Evolutionary conservation across 2,888 invertebrate species (phyloP), one percentile per base, ranked within the genome.

Genomic region (Stenodema calcarata): DNA sequence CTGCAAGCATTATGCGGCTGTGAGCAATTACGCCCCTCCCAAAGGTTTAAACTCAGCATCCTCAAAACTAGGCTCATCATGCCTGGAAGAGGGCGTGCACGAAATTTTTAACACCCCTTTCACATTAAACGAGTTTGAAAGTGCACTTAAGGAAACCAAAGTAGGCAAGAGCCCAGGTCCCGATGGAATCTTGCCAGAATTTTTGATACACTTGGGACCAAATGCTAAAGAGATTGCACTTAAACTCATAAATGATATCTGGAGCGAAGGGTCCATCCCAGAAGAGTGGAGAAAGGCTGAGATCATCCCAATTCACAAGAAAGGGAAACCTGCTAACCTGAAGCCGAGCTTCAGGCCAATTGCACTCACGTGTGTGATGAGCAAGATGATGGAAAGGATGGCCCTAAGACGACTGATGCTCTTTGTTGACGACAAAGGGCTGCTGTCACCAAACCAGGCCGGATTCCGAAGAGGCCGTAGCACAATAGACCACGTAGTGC

Each of bases 401-500:
- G 62, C 62, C 62, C 16, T 62, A 16, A 42, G 50, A 80, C 11
- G 80, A 27, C 80, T 80, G 28, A 80, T 47, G 50, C 27, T 16
- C 23, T 80, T 47, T 27, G 28, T 80, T 9, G 80, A 80, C 14
- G 80, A 47, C 80, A 80, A 50, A 30, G 50, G 28, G 27, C 28
- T 80, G 6, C 80, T 47, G 12, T 80, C 80, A 27, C 80, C 80
- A 28, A 80, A 80, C 54, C 80, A 80, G 80, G 50, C 80, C 28
- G 80, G 50, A 11, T 80, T 80, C n/a, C 80, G 80, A 14, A 44
- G 50, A 18, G 28, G 28, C 47, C 80, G 80, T n/a, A 16, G 50
- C 27, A 28, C 80, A 47, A 80, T 80, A 50, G 50, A 80, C 80
- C 80, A 80, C 50, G 47, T 80, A 47, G 80, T 47, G 7, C 80